Conservation (phyloP, 2,113 vertebrate species). For the Motacilla tschutschensis region DNA sequence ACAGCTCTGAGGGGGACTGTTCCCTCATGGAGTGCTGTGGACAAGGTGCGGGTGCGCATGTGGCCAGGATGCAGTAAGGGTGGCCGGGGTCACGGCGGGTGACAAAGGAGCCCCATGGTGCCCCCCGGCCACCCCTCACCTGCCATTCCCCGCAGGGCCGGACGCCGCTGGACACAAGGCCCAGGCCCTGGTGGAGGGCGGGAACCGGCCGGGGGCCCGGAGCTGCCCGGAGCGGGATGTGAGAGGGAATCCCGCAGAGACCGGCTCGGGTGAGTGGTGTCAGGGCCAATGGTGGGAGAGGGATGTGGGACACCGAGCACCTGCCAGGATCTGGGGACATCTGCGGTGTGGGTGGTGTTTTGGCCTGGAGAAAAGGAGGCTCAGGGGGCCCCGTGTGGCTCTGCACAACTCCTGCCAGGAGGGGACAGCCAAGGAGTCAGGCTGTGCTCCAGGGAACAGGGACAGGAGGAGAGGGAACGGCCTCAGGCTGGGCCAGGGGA, state of each 20-base stretch:
- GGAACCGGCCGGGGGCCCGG: background rate
- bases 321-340: background rate
- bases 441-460: background rate
- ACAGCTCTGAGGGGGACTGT: background rate
- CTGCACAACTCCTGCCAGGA: background rate
- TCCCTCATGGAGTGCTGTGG: too few relatives aligned
- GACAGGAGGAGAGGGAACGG: background rate
- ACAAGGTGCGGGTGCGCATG: rapidly evolving
- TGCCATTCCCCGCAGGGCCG: rapidly evolving
- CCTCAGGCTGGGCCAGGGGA: rapidly evolving
- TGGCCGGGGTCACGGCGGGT: rapidly evolving
- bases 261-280: constrained; percentile 1
- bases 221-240: background rate
- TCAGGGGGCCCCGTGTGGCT: background rate
- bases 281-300: rapidly evolving
- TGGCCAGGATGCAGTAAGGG: background rate
- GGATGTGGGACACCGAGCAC: rapidly evolving
- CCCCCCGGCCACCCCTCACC: rapidly evolving
- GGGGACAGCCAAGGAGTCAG: rapidly evolving
- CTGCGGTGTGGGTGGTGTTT: background rate
- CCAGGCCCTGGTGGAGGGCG: rapidly evolving
- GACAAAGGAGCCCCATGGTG: rapidly evolving
- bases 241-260: background rate
- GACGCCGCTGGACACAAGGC: rapidly evolving
- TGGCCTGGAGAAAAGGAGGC: background rate